Conservation (phyloP, 2,888 invertebrate genomes). For the Harmothoe impar region DNA sequence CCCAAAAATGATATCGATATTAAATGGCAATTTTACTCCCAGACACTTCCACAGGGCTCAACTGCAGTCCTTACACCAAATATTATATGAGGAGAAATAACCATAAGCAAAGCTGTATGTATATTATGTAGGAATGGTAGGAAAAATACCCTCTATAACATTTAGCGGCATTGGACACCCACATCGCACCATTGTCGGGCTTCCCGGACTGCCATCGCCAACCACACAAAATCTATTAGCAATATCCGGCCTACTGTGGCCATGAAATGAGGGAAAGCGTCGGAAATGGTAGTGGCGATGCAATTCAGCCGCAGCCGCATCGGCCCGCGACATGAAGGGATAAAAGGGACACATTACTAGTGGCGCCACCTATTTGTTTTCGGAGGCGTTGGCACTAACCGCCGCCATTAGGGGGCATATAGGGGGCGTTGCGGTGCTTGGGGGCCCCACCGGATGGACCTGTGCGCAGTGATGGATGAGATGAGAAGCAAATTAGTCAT, state of each 20-base stretch:
- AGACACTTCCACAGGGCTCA: too few relatives aligned
- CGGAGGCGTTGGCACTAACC: neutral
- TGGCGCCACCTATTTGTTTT: constrained; percentile 35
- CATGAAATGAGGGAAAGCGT: constrained; percentile 25
- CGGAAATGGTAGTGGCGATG: constrained; percentile 13
- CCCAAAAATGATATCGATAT: too few relatives aligned
- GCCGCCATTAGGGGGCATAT: neutral
- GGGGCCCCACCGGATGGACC: neutral
- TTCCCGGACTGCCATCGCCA: neutral
- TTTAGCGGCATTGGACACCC: too few relatives aligned
- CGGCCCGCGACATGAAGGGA: neutral
- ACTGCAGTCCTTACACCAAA: too few relatives aligned
- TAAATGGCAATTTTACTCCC: too few relatives aligned
- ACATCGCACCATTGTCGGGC: too few relatives aligned
- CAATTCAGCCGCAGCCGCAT: neutral
- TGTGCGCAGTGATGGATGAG: neutral
- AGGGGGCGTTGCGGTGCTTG: neutral
- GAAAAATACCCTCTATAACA: too few relatives aligned
- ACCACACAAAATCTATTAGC: constrained; percentile 42
- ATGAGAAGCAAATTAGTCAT: constrained; percentile 6
- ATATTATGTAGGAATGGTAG: too few relatives aligned
- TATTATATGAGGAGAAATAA: too few relatives aligned
- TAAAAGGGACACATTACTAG: neutral
- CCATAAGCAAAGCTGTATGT: too few relatives aligned
- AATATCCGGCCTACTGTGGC: constrained; percentile 10